Evolutionary conservation across 2,797 vertebrate species (phyloP), one percentile per base, ranked within the genome.

Genomic region (Erethizon dorsatum): DNA sequence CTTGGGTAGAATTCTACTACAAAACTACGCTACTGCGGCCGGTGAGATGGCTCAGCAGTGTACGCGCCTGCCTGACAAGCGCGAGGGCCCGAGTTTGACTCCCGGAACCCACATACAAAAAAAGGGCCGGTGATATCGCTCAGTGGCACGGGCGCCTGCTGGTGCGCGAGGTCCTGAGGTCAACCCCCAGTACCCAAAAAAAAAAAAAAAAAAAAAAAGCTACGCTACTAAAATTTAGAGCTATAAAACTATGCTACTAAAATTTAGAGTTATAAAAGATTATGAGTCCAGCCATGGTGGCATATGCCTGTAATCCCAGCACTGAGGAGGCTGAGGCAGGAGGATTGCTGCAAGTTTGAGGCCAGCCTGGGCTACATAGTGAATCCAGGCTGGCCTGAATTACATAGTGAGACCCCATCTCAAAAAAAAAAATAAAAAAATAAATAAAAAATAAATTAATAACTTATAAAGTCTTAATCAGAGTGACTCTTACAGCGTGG

Each of bases 221-320:
- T 14, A 0, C 54, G 31, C 90, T n/a, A 57, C 4, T 47, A 75
- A 47, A 47, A 65, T 80, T n/a, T 71, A 75, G 54, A 80, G 8
- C 94, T 59, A 82, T 41, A 80, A 69, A 91, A 80, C 26, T 61
- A 61, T 61, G 8, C 9, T 61, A 26, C 24, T 61, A 75, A 77
- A 79, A 75, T 78, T 45, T 79, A 65, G 63, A 82, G 10, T 95
- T 56, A 83, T 33, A 85, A 73, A 94, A 82, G 26, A 33, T 82
- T 37, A 63, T 82, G 22, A 78, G 33, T 37, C 33, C n/a, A n/a
- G 15, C 7, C 65, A 69, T n/a, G 20, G 1, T 37, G 33, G 65
- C 65, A 69, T 33, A 69, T 69, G 2, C 33, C 65, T 18, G 15
- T 69, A 69, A 69, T 69, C 15, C 15, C 28, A 69, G 65, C 17